These are phyloP conservation scores for Mesaphorura yosii DNA, from an alignment of 1,140 invertebrate genomes.

Conservation along the genomic window DNA sequence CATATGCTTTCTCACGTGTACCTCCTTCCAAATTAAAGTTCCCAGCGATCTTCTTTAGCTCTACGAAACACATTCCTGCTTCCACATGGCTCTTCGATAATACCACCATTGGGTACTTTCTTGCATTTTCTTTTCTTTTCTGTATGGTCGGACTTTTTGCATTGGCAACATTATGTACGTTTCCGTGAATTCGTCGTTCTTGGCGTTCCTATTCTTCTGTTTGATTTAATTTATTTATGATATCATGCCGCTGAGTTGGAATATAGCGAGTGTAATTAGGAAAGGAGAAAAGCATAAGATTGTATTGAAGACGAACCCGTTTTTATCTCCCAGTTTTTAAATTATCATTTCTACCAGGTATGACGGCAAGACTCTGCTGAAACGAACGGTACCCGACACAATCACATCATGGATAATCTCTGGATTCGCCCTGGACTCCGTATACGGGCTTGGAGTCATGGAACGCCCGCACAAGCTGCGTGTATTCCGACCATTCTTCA, in stretches of 20 bases:
- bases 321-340: too few species aligned
- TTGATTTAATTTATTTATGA: too few species aligned
- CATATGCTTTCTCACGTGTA: constrained; percentile 77
- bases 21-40: constrained; percentile 58
- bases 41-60: constrained; percentile 58
- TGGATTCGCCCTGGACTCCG: constrained; percentile 78
- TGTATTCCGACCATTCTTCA: constrained; percentile 79
- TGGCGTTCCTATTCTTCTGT: too few species aligned
- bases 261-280: too few species aligned
- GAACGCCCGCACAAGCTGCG: constrained; percentile 57
- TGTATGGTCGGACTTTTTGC: too few species aligned
- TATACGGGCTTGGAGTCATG: constrained; percentile 64
- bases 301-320: too few species aligned
- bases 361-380: constrained; percentile 42
- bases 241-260: too few species aligned
- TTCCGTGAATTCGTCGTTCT: too few species aligned
- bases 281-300: too few species aligned
- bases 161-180: too few species aligned
- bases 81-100: constrained; percentile 76
- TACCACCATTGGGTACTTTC: constrained; percentile 56
- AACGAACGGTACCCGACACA: constrained; percentile 62
- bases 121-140: constrained; percentile 11
- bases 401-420: constrained; percentile 87
- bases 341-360: constrained; percentile 34
- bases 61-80: constrained; percentile 45